Evolutionary conservation across 1,140 invertebrate species (phyloP).

Genomic region (Zaprionus camerounensis): DNA sequence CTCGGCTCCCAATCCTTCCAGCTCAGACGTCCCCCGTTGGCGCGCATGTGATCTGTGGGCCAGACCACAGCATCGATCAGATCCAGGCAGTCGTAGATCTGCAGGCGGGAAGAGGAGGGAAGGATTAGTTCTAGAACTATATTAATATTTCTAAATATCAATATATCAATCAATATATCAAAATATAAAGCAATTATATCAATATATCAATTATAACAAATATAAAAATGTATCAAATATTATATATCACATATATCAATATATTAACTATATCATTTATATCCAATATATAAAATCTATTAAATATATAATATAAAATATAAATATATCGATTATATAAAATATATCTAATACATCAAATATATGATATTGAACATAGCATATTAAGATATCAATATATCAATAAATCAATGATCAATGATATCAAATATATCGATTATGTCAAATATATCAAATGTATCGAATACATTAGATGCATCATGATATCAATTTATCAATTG

Average conservation of each 20-base stretch:
- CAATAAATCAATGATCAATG: no score
- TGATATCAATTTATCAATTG: neutral
- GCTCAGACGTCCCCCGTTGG: slow-evolving; percentile 91
- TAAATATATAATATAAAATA: no score
- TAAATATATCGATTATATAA: no score
- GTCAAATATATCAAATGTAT: neutral
- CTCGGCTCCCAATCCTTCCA: slow-evolving; percentile 96
- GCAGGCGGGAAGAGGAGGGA: neutral
- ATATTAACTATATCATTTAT: no score
- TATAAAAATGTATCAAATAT: neutral
- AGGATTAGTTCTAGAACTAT: neutral
- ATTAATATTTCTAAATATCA: neutral
- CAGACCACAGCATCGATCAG: slow-evolving; percentile 95
- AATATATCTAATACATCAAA: no score
- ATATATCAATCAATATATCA: neutral
- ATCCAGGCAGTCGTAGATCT: slow-evolving; percentile 95
- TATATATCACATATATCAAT: no score
- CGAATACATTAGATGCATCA: no score
- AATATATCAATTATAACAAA: neutral
- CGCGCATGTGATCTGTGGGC: slow-evolving; percentile 94
- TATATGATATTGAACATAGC: no score
- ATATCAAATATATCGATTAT: no score
- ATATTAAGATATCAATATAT: no score
- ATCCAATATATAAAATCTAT: no score
- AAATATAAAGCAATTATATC: no score